Evolutionary conservation across 1,140 invertebrate species (phyloP).

Genomic region (Aphelinus atriplicis): DNA sequence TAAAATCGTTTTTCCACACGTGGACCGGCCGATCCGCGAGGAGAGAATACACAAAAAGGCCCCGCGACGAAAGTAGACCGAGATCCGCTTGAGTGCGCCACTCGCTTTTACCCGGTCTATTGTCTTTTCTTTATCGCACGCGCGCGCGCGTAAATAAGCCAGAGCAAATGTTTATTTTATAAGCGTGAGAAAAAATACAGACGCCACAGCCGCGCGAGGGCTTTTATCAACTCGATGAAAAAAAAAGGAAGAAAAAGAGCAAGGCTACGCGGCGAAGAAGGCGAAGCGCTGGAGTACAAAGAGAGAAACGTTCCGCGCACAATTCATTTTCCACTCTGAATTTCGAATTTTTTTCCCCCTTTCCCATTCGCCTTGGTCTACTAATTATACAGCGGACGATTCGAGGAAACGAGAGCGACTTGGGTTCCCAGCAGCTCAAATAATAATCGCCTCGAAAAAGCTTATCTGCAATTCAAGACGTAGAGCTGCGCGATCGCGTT

Average conservation of each 20-base stretch:
- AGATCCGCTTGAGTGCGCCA: constrained; percentile 9
- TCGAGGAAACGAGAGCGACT: too few species aligned
- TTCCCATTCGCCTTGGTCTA: too few species aligned
- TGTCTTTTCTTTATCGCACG: neutral
- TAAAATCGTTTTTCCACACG: neutral
- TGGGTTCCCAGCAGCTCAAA: too few species aligned
- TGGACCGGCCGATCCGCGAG: neutral
- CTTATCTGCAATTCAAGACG: constrained; percentile 15
- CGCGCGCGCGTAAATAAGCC: neutral
- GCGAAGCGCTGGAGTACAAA: neutral
- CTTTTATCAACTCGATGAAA: too few species aligned
- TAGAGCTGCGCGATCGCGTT: neutral
- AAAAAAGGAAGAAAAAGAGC: neutral
- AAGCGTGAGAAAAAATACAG: neutral
- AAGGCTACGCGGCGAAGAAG: neutral
- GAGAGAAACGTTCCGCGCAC: neutral
- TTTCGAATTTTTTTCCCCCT: too few species aligned
- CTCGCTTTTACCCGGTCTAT: neutral
- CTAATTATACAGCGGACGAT: too few species aligned
- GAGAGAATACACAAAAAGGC: neutral
- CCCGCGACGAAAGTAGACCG: neutral
- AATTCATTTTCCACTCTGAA: neutral
- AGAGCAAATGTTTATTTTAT: constrained; percentile 13
- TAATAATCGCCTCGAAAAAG: neutral
- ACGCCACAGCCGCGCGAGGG: neutral